Conservation (phyloP, 2,113 vertebrate species). For the Calyptomena viridis region DNA sequence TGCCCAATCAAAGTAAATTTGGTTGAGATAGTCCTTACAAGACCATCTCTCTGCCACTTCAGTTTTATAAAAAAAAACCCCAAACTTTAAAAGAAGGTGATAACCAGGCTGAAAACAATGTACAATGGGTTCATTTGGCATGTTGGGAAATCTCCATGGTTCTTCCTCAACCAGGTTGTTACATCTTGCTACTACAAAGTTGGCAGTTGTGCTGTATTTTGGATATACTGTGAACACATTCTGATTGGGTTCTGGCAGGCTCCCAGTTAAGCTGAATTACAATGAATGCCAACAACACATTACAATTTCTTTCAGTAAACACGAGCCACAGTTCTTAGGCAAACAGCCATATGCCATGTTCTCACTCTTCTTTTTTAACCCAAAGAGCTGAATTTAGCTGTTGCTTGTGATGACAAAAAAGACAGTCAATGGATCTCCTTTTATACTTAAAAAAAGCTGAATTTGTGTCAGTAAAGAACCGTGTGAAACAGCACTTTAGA, state of each 20-base stretch:
- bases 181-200: constrained; percentile 16
- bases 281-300: constrained; percentile 44
- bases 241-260: constrained; percentile 46
- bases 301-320: constrained; percentile 27
- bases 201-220: constrained; percentile 33
- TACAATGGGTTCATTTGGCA: neutral
- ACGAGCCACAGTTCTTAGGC: constrained; percentile 11
- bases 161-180: neutral
- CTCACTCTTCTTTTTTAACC: neutral
- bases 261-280: constrained; percentile 53
- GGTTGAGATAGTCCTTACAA: neutral
- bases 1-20: neutral
- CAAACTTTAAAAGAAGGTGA: neutral
- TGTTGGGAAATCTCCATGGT: neutral
- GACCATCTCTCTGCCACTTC: neutral
- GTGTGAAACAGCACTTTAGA: neutral
- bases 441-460: neutral
- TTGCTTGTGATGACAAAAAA: neutral
- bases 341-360: constrained; percentile 37
- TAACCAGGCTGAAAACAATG: neutral
- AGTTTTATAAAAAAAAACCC: neutral
- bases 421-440: neutral
- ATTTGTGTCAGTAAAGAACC: neutral
- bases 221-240: constrained; percentile 44
- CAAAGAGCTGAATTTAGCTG: neutral